Evolutionary conservation across 1,140 invertebrate species (phyloP).

Genomic region (Calephelis virginiensis): DNA sequence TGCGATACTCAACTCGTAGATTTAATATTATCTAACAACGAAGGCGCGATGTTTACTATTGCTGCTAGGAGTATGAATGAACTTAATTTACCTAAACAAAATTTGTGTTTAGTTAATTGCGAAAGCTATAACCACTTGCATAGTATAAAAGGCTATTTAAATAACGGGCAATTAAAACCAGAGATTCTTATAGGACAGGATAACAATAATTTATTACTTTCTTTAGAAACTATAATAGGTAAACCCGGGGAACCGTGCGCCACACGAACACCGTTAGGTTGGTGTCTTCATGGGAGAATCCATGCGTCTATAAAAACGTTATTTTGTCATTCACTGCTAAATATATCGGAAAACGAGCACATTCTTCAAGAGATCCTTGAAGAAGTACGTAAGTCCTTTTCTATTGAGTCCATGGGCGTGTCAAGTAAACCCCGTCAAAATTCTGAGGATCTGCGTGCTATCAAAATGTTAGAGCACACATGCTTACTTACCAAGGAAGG

Average conservation of each 20-base stretch:
- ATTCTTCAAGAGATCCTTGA: slow-evolving; percentile 13
- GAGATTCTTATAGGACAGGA: slow-evolving; percentile 40
- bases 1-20: slow-evolving; percentile 20
- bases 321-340: background rate
- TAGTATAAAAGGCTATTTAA: background rate
- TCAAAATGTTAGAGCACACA: slow-evolving; percentile 11
- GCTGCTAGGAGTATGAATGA: slow-evolving; percentile 15
- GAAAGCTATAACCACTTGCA: background rate
- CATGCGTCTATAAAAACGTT: background rate
- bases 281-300: slow-evolving; percentile 32
- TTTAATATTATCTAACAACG: slow-evolving; percentile 16
- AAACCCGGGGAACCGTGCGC: slow-evolving; percentile 27
- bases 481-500: slow-evolving; percentile 1
- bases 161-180: slow-evolving; percentile 20
- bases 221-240: slow-evolving; percentile 24
- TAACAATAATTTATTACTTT: slow-evolving; percentile 37
- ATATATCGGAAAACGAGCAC: background rate
- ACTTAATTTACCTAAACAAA: slow-evolving; percentile 30
- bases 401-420: slow-evolving; percentile 27
- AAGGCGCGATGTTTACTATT: slow-evolving; percentile 11
- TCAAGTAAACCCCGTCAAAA: slow-evolving; percentile 24
- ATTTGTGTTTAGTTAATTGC: slow-evolving; percentile 22
- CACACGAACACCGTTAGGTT: slow-evolving; percentile 31
- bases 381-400: slow-evolving; percentile 22
- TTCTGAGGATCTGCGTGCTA: slow-evolving; percentile 24